Base-by-base conservation (phyloP, 2,888 invertebrate genomes). In the Scaptomyza parva region DNA sequence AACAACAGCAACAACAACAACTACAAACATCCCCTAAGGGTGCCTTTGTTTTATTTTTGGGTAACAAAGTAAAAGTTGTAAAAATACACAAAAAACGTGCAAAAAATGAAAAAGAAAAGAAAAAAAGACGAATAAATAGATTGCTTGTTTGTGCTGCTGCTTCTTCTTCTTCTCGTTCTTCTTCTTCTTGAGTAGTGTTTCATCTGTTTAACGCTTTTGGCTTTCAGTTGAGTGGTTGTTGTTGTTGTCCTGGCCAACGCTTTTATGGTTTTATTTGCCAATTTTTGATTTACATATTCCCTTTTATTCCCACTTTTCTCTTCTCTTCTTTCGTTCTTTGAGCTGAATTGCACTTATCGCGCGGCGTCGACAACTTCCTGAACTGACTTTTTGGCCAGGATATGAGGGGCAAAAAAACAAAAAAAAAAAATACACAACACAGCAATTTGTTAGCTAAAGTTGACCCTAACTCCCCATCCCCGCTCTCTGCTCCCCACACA, bases 1-100 rank as follows among this genome's bases (percentile, higher is more conserved):
- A 44, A 8, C 17, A 58, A 17, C 48, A 53, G 14, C 48, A 50
- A n/a, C 44, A 54, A 43, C 37, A 65, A 39, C 37, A 54, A 63
- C 62, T 47, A 39, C 47, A 48, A 48, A 14, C 48, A 48, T 28
- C 65, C 58, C 33, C 48, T 48, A 33, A 40, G 53, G 69, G 60
- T 51, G 57, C 54, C 75, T 68, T 85, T 80, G 83, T 86, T 85
- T 75, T 85, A 85, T 80, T 85, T 85, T 80, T 69, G 63, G 71
- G 68, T 78, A 86, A 80, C 79, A 80, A 80, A 86, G 79, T 86
- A 86, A 71, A 80, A 85, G 78, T 85, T 78, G 73, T 78, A 77
- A 77, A 79, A 83, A 26, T 6, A 30, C 11, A 62, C 41, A 47
- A 40, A 59, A 67, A 59, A 69, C 50, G 50, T 69, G 57, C 62